These are phyloP conservation scores for Nesometra sesokonis DNA, from an alignment of 35 echinoderm and acorn worm species.

Conservation along the genomic window DNA sequence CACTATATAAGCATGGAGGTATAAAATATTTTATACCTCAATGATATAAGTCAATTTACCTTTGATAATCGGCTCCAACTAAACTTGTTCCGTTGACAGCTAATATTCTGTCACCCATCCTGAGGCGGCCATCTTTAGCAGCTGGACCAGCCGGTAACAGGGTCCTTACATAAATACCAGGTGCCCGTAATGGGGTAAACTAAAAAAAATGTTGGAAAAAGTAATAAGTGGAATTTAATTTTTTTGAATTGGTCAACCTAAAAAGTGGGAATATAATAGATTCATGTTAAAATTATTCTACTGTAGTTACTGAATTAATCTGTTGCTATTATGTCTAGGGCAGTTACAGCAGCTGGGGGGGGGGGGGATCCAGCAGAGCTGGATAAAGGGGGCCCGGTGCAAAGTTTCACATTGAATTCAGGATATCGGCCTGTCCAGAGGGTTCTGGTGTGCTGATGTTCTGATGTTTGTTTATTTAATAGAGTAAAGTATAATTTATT, in stretches of 20 bases:
- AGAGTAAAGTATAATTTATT: too few relatives aligned
- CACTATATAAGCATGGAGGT: background rate
- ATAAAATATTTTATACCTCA: background rate
- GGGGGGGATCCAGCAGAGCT: too few relatives aligned
- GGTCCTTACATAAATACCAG: conserved; percentile 74
- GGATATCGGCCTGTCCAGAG: too few relatives aligned
- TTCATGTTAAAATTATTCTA: too few relatives aligned
- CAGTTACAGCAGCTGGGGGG: too few relatives aligned
- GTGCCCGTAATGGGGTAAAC: conserved; percentile 52
- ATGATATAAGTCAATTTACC: background rate
- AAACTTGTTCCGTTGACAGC: conserved; percentile 84
- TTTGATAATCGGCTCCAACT: conserved; percentile 78
- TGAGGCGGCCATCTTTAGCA: conserved; percentile 32
- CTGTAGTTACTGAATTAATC: too few relatives aligned
- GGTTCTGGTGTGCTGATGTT: too few relatives aligned
- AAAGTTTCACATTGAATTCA: too few relatives aligned
- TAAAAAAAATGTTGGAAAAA: background rate
- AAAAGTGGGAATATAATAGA: too few relatives aligned
- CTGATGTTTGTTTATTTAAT: too few relatives aligned
- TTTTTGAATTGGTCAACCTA: background rate
- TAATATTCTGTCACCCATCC: conserved; percentile 68
- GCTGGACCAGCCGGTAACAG: conserved; percentile 42
- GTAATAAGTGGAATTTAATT: background rate
- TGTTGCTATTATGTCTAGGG: too few relatives aligned
- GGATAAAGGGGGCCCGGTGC: too few relatives aligned